A percentile compares a stretch with the other conserved stretches of the same genome.
These are phyloP conservation scores for Orthonevra nobilis DNA, from an alignment of 2,888 invertebrate genomes.

Conservation along the genomic window DNA sequence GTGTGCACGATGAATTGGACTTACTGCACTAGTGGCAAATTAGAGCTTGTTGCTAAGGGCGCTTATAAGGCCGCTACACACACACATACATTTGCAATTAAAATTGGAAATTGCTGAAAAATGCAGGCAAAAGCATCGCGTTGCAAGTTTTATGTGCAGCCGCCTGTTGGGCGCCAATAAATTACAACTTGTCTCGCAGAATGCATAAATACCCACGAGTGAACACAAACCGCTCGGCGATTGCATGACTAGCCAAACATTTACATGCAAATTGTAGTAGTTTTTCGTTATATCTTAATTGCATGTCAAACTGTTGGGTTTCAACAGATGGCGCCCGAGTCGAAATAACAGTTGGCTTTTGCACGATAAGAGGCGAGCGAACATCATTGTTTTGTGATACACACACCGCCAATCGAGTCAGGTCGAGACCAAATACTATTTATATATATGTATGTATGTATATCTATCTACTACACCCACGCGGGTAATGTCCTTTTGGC, in stretches of 20 bases:
- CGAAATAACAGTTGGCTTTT: background rate
- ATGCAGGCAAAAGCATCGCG: slow-evolving; percentile 37
- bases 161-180: slow-evolving; percentile 63
- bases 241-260: too few relatives aligned
- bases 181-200: slow-evolving; percentile 16
- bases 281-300: background rate
- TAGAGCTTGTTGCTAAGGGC: slow-evolving; percentile 67
- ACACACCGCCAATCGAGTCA: slow-evolving; percentile 1
- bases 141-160: slow-evolving; percentile 18
- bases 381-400: background rate
- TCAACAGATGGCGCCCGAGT: slow-evolving; percentile 61
- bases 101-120: slow-evolving; percentile 36
- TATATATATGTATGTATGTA: background rate
- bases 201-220: slow-evolving; percentile 2
- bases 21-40: slow-evolving; percentile 38
- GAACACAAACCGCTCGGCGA: too few relatives aligned
- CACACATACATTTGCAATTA: slow-evolving; percentile 43
- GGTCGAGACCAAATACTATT: too few relatives aligned
- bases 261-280: slow-evolving; percentile 16
- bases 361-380: background rate
- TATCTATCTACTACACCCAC: background rate
- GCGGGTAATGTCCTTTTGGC: slow-evolving; percentile 51
- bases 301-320: slow-evolving; percentile 24
- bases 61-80: slow-evolving; percentile 42
- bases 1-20: slow-evolving; percentile 11